These are phyloP conservation scores for Macrophya annulata DNA, from an alignment of 2,888 invertebrate species.

Conservation along the genomic window DNA sequence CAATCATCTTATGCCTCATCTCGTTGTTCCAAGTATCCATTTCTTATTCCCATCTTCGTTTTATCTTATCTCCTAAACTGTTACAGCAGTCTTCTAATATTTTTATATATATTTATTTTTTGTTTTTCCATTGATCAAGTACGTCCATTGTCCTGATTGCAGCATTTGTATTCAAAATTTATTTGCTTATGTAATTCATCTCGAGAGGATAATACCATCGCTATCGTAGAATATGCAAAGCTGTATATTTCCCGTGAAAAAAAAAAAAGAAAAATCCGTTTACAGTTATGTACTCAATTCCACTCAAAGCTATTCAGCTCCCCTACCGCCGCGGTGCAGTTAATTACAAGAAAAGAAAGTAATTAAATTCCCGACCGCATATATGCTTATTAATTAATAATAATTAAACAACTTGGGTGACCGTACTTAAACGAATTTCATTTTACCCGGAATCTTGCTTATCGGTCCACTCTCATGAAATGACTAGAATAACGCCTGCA, in stretches of 20 bases:
- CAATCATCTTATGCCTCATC: slow-evolving; percentile 52
- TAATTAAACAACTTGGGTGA: slow-evolving; percentile 14
- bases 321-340: neutral
- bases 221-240: neutral
- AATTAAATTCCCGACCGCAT: neutral
- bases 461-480: slow-evolving; percentile 31
- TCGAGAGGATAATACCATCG: neutral
- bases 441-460: slow-evolving; percentile 26
- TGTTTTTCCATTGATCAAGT: slow-evolving; percentile 10
- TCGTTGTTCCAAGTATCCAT: slow-evolving; percentile 55
- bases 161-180: slow-evolving; percentile 38
- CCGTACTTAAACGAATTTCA: slow-evolving; percentile 28
- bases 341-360: neutral
- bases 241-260: neutral
- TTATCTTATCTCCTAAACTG: slow-evolving; percentile 55
- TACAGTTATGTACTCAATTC: neutral
- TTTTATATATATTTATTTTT: slow-evolving; percentile 6
- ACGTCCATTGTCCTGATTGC: slow-evolving; percentile 19
- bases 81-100: slow-evolving; percentile 37
- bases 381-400: slow-evolving; percentile 26
- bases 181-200: slow-evolving; percentile 36
- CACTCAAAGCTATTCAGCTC: neutral
- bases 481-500: slow-evolving; percentile 28
- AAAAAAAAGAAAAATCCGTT: neutral
- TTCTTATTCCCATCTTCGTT: slow-evolving; percentile 43